Evolutionary conservation across 1,140 invertebrate species (phyloP), one percentile per base, ranked within the genome.

Genomic region (Lepidurus packardi): DNA sequence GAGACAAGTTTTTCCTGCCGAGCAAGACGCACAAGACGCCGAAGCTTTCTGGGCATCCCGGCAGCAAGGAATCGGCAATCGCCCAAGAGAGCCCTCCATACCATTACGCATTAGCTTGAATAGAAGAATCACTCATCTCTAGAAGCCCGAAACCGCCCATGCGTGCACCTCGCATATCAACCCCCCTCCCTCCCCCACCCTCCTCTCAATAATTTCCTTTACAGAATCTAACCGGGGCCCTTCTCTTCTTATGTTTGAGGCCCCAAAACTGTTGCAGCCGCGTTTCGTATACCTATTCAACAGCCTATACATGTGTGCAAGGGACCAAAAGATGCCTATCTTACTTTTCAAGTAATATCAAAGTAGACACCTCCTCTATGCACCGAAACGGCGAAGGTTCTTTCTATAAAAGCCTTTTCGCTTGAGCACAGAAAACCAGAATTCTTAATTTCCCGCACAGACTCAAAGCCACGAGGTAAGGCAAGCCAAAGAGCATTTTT

Each of bases 231-330:
- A 34, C 34, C 34, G 34, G 34, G 34, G 34, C 34, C 34, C 34
- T 34, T 34, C 34, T 34, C 34, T 34, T 34, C 25, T 34, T 34
- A 34, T 34, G 34, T 34, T 34, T 34, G 34, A 34, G 34, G 34
- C 3, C 34, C 34, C 3, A 34, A 34, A 34, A 34, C 34, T 34
- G 34, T 4, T 34, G 34, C 34, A 34, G 34, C 34, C 34, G 34
- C 34, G 34, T 34, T 34, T 34, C 34, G 34, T 34, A 34, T 34
- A 34, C 34, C 34, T 34, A 34, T 34, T 34, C 16, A 65, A 65
- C 53, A 65, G 53, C 53, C 53, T 65, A 65, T 65, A 65, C 53
- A n/a, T 65, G 34, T 34, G 53, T 65, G 53, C 53, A 65, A 65
- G 53, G 53, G 13, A 65, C 53, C 53, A 65, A 21, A 16, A 65